phyloP scores from a whole-genome alignment of 2,888 invertebrate species.

The Syritta pipiens region DNA sequence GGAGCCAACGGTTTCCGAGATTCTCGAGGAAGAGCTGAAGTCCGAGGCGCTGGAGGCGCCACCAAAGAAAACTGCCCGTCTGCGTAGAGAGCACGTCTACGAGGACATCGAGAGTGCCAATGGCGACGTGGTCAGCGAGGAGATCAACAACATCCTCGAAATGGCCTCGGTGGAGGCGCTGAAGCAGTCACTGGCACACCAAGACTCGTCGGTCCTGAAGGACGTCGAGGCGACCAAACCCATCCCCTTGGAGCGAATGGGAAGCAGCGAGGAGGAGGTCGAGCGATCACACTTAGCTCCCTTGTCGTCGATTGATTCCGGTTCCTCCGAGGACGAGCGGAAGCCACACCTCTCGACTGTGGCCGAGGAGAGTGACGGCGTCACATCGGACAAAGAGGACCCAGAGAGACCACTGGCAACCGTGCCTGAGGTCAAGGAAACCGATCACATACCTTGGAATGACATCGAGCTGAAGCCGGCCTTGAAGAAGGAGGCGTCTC shows the following conservation, averaged over 20 bases:
- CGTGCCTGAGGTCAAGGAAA: constrained; percentile 49
- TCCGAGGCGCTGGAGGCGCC: constrained; percentile 64
- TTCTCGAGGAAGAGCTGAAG: constrained; percentile 66
- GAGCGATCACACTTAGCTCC: constrained; percentile 75
- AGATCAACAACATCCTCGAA: constrained; percentile 73
- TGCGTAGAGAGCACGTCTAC: constrained; percentile 83
- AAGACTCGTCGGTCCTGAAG: constrained; percentile 79
- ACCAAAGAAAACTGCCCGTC: constrained; percentile 78
- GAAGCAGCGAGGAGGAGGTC: constrained; percentile 78
- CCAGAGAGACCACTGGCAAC: constrained; percentile 40
- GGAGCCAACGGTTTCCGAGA: constrained; percentile 80
- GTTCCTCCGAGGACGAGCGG: constrained; percentile 78
- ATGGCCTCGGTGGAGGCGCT: constrained; percentile 75
- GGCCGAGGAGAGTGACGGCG: constrained; percentile 75
- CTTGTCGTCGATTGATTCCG: constrained; percentile 78
- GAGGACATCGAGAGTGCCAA: constrained; percentile 81
- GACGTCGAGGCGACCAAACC: constrained; percentile 80
- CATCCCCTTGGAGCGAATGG: constrained; percentile 77
- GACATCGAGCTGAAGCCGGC: constrained; percentile 74
- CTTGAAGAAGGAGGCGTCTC: constrained; percentile 79
- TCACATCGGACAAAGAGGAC: constrained; percentile 38
- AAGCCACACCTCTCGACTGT: constrained; percentile 74
- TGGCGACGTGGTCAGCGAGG: constrained; percentile 49
- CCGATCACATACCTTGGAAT: constrained; percentile 54
- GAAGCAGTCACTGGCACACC: constrained; percentile 75